phyloP scores from a whole-genome alignment of 2,113 vertebrate species.

The Clinocottus analis region DNA sequence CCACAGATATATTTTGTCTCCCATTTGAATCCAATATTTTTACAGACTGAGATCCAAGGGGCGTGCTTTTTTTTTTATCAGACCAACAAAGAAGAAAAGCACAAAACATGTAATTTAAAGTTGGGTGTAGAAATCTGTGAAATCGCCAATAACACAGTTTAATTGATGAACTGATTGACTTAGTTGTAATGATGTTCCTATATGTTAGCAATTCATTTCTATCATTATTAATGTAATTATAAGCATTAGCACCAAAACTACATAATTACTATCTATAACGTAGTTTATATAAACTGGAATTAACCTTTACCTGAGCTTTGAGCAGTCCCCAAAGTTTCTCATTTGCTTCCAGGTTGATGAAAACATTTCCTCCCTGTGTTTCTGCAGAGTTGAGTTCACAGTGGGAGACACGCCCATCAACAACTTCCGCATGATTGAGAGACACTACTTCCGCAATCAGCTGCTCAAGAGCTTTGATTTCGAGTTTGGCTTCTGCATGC shows the following conservation, averaged over 20 bases:
- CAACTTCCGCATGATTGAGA: slow-evolving; percentile 99
- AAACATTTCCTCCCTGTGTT: neutral
- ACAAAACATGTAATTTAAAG: neutral
- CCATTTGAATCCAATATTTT: neutral
- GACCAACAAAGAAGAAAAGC: neutral
- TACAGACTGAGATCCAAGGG: neutral
- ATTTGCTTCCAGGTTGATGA: neutral
- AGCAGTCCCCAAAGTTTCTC: neutral
- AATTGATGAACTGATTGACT: neutral
- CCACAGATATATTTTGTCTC: neutral
- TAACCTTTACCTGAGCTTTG: neutral
- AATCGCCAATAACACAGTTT: too few species aligned
- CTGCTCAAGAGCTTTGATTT: slow-evolving; percentile 99
- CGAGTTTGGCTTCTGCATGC: slow-evolving; percentile 99
- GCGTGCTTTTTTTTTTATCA: neutral
- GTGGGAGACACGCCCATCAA: slow-evolving; percentile 96
- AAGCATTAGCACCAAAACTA: neutral
- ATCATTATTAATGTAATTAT: neutral
- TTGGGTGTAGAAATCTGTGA: neutral
- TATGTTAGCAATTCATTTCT: neutral
- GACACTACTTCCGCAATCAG: slow-evolving; percentile 96
- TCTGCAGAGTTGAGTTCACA: slow-evolving; percentile 95
- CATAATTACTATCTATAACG: neutral
- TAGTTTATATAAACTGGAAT: neutral
- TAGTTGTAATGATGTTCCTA: neutral